Evolutionary conservation across 2,113 vertebrate species (phyloP), one percentile per base, ranked within the genome.

Genomic region (Serilophus lunatus): DNA sequence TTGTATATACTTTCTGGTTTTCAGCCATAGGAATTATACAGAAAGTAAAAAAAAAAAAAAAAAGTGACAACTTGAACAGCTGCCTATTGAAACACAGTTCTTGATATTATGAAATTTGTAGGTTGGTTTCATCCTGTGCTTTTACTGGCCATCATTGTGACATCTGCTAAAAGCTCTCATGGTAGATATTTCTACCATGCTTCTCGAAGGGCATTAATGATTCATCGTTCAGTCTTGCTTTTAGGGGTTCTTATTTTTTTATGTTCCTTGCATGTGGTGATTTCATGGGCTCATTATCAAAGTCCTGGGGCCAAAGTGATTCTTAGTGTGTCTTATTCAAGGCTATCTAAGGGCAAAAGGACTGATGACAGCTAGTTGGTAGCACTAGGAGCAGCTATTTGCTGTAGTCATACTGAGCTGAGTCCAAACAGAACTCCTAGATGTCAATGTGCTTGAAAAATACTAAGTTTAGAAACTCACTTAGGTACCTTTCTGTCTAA

Each of bases 31-130:
- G 92, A 92, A 86, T 93, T 86, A 82, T 69, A 42, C 40, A 90
- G 59, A 83, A 47, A 31, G 18, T 72, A 29, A 92, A 77, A 75
- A 72, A 74, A 75, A 74, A 71, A 63, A n/a, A n/a, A n/a, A n/a
- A n/a, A n/a, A n/a, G 33, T 80, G 90, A 88, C 79, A 90, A 90
- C 76, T 82, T 93, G 77, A 96, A 82, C 80, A 96, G 81, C 77
- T 84, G 83, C 53, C 74, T 86, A 35, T 93, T 93, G 83, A 93
- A 91, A 89, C 22, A 90, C 42, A 31, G 22, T 75, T 60, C 51
- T 59, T 85, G 74, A 89, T 92, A 92, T 91, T 80, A 83, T 56
- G 57, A 86, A 92, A 95, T 89, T 76, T 86, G 75, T 81, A 83
- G 88, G 82, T 70, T 83, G 31, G 23, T 94, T 97, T 94, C 68